A percentile compares a stretch with the other conserved stretches of the same genome.
phyloP scores from a whole-genome alignment of 2,797 vertebrate genomes.

The Peromyscus melanophrys region DNA sequence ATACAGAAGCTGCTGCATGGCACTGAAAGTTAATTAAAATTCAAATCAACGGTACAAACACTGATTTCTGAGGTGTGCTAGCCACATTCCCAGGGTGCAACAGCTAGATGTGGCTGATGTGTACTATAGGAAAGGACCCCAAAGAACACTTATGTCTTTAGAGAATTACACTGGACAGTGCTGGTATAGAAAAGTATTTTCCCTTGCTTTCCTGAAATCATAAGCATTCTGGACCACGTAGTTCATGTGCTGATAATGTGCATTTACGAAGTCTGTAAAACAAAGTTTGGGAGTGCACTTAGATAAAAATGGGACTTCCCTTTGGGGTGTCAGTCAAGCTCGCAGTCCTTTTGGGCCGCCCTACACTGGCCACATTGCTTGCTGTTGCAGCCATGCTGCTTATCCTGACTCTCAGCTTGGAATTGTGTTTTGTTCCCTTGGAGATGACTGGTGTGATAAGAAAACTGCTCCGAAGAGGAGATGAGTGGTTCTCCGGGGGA shows the following conservation, averaged over 20 bases:
- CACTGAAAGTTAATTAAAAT: constrained; percentile 4
- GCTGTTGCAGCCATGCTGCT: neutral
- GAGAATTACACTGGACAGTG: neutral
- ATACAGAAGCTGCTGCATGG: neutral
- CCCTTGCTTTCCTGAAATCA: neutral
- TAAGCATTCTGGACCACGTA: neutral
- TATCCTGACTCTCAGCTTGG: neutral
- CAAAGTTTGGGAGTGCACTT: neutral
- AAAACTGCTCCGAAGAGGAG: constrained; percentile 5
- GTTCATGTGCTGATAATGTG: neutral
- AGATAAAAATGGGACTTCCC: neutral
- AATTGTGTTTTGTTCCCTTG: constrained; percentile 44
- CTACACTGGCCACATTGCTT: accelerated
- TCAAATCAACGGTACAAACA: neutral
- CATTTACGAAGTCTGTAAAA: constrained; percentile 3
- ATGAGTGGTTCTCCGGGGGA: constrained; percentile 9
- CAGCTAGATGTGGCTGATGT: neutral
- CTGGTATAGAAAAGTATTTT: neutral
- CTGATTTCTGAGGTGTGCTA: neutral
- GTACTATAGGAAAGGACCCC: neutral
- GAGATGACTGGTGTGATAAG: constrained; percentile 45
- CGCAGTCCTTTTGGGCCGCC: accelerated
- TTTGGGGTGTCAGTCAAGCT: neutral
- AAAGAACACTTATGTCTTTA: neutral
- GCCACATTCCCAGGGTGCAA: neutral